Conservation (phyloP, 2,113 vertebrate species). For the Sciurus niger region DNA sequence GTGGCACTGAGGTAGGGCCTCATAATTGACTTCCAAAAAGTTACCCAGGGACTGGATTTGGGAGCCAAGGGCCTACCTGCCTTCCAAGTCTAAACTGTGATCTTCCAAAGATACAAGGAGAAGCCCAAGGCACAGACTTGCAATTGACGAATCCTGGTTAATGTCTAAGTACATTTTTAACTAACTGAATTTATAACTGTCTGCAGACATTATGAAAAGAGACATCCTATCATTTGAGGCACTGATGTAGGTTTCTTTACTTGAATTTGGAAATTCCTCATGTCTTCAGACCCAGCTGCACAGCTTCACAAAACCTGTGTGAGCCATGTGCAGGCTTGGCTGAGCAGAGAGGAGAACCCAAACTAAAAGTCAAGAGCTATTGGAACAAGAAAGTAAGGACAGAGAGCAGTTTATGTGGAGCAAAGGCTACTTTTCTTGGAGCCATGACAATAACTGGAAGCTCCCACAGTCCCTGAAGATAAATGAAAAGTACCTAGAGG, state of each 20-base stretch:
- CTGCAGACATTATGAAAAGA: not conserved
- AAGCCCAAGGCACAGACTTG: not conserved
- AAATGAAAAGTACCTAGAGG: not conserved
- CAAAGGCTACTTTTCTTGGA: not conserved
- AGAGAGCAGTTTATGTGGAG: not conserved
- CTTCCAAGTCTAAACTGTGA: not conserved
- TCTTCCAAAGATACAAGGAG: not conserved
- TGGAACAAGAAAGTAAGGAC: not conserved
- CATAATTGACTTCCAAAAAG: not conserved
- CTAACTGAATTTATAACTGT: not conserved
- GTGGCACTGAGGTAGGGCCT: not conserved
- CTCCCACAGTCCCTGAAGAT: not conserved
- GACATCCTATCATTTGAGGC: not conserved
- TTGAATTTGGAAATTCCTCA: not conserved
- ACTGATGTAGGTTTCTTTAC: not conserved
- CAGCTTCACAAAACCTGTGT: not conserved
- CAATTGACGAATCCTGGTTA: not conserved
- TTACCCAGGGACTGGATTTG: not conserved
- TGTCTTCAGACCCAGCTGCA: constrained; percentile 11
- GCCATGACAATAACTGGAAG: not conserved
- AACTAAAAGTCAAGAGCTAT: constrained; percentile 57
- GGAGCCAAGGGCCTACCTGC: not conserved
- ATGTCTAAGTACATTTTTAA: constrained; percentile 1
- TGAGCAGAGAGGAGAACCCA: constrained; percentile 48
- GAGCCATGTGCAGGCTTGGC: not conserved